phyloP scores from a whole-genome alignment of 2,888 invertebrate species.

The Ormyrus nitidulus region DNA sequence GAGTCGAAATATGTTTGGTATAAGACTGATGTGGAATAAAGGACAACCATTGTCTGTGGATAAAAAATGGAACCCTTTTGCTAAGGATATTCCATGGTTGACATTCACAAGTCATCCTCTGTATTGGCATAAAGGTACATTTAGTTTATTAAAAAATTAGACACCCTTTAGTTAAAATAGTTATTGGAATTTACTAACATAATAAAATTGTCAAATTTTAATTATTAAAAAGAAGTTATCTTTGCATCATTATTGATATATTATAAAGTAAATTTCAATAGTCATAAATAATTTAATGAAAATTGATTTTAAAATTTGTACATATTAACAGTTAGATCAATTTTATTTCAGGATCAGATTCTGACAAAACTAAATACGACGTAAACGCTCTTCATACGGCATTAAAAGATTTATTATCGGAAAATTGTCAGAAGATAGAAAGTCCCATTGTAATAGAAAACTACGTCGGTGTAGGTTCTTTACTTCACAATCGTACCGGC shows the following conservation, averaged over 20 bases:
- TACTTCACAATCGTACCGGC: conserved; percentile 88
- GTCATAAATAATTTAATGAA: not conserved
- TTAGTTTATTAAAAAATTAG: not conserved
- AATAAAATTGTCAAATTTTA: too few relatives aligned
- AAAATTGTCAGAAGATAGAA: conserved; percentile 79
- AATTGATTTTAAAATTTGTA: not conserved
- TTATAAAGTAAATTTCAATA: too few relatives aligned
- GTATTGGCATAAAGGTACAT: conserved; percentile 83
- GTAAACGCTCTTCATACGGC: conserved; percentile 67
- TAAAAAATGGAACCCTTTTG: conserved; percentile 91
- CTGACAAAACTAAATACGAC: conserved; percentile 67
- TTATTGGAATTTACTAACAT: too few relatives aligned
- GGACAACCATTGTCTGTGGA: conserved; percentile 82
- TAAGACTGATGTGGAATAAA: conserved; percentile 87
- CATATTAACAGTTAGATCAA: conserved; percentile 24
- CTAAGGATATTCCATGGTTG: conserved; percentile 85
- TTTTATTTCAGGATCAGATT: conserved; percentile 62
- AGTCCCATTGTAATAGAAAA: conserved; percentile 86
- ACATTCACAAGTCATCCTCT: conserved; percentile 90
- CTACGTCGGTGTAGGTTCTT: conserved; percentile 86
- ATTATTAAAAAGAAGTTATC: too few relatives aligned
- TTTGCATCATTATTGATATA: too few relatives aligned
- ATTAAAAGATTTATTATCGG: conserved; percentile 66
- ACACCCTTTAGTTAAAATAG: too few relatives aligned
- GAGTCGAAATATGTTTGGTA: conserved; percentile 84